Percentiles rank a stretch among this genome's conserved stretches.
phyloP scores from a whole-genome alignment of 2,888 invertebrate species.

The Adelphocoris suturalis region DNA sequence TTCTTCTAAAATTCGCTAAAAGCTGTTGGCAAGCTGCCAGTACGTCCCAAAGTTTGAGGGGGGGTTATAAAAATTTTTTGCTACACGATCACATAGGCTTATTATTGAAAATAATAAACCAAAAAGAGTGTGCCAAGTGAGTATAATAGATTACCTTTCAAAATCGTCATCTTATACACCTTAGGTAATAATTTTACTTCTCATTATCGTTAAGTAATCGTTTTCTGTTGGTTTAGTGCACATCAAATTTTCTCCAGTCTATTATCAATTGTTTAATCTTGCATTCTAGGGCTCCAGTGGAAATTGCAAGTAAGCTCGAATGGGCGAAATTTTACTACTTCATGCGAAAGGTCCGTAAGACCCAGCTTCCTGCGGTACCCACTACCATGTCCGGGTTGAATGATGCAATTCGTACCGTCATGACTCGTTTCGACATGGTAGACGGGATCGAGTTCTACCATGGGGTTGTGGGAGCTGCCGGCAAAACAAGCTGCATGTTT shows the following conservation, averaged over 20 bases:
- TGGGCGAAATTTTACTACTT: slow-evolving; percentile 19
- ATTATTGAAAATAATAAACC: too few species aligned
- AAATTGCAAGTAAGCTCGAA: slow-evolving; percentile 21
- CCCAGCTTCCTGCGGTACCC: slow-evolving; percentile 19
- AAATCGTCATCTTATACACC: slow-evolving; percentile 20
- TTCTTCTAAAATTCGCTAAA: too few species aligned
- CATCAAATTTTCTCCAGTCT: slow-evolving; percentile 14
- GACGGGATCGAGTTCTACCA: slow-evolving; percentile 26
- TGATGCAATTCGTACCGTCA: slow-evolving; percentile 20
- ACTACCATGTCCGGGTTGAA: slow-evolving; percentile 11
- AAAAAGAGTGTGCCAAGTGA: slow-evolving; percentile 25
- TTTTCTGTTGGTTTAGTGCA: slow-evolving; percentile 12
- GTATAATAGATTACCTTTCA: slow-evolving; percentile 25
- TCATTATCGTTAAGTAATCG: slow-evolving; percentile 34
- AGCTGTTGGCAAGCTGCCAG: too few species aligned
- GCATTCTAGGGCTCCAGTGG: slow-evolving; percentile 26
- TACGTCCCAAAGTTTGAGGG: too few species aligned
- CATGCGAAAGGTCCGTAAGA: slow-evolving; percentile 20
- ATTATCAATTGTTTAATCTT: slow-evolving; percentile 12
- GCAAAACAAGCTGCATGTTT: slow-evolving; percentile 25
- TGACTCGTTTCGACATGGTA: slow-evolving; percentile 19
- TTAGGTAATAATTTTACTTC: slow-evolving; percentile 25
- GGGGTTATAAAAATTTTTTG: too few species aligned
- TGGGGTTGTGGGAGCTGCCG: slow-evolving; percentile 11
- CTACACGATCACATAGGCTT: too few species aligned